Conservation (phyloP, 2,113 vertebrate species). For the Tachycineta bicolor region DNA sequence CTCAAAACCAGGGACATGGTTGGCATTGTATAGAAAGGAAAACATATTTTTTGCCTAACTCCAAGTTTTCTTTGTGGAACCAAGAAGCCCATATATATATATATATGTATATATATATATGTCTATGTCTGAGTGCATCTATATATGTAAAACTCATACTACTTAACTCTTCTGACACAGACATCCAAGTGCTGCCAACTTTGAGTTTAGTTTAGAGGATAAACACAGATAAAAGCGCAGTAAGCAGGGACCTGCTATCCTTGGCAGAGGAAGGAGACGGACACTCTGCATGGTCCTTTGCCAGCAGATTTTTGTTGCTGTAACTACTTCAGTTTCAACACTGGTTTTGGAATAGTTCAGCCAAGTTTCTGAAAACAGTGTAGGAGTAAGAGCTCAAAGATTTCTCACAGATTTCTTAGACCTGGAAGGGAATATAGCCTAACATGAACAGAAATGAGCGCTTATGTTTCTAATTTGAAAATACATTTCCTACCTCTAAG, state of each 20-base stretch:
- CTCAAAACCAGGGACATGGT: not conserved
- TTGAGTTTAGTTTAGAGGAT: slow-evolving; percentile 40
- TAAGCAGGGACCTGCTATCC: not conserved
- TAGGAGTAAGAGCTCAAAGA: not conserved
- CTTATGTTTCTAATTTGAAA: not conserved
- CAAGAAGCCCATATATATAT: not conserved
- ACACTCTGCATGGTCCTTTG: not conserved
- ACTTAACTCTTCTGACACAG: not conserved
- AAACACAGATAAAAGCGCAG: slow-evolving; percentile 54
- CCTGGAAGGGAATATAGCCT: not conserved
- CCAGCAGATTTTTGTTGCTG: not conserved
- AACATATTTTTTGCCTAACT: not conserved
- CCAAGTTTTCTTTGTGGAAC: not conserved
- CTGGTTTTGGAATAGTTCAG: not conserved
- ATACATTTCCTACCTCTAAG: not conserved
- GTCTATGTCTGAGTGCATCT: not conserved
- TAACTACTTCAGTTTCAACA: not conserved
- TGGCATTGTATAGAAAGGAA: not conserved
- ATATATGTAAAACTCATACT: not conserved
- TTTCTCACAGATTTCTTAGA: not conserved
- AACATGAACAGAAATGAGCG: not conserved
- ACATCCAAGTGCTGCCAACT: not conserved
- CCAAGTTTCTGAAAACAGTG: not conserved
- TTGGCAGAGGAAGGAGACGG: slow-evolving; percentile 13
- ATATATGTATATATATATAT: not conserved